Conservation (phyloP, 1,140 invertebrate species). For the Gyrodactylus salaris region DNA sequence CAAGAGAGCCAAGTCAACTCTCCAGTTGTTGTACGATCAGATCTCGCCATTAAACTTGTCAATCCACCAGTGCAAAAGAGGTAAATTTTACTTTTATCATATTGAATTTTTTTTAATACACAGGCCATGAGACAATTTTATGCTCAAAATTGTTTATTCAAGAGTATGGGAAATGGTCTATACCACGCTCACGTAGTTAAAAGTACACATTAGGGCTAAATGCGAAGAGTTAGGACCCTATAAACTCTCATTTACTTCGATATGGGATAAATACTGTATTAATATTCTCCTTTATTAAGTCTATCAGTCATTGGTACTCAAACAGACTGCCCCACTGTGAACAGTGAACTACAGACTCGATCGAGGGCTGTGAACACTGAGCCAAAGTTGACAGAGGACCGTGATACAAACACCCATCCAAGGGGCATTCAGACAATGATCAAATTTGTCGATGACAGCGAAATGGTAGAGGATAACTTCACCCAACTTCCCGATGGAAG, state of each 20-base stretch:
- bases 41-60: too few species aligned
- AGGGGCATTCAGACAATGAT: not conserved
- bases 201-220: too few species aligned
- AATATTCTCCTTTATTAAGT: not conserved
- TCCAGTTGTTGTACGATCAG: too few species aligned
- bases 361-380: not conserved
- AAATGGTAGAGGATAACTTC: not conserved
- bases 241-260: not conserved
- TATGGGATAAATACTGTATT: not conserved
- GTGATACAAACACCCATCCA: not conserved
- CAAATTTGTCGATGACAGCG: not conserved
- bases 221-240: too few species aligned
- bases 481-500: not conserved
- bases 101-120: too few species aligned
- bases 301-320: not conserved
- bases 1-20: too few species aligned
- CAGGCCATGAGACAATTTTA: too few species aligned
- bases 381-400: not conserved
- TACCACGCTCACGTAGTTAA: too few species aligned
- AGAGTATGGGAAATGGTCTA: too few species aligned
- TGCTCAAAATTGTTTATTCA: too few species aligned
- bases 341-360: not conserved
- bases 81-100: too few species aligned
- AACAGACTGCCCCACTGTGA: not conserved
- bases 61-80: not conserved